Evolutionary conservation across 2,888 invertebrate genomes (phyloP), one percentile per base, ranked within the genome.

Genomic region (Melitaea athalia): DNA sequence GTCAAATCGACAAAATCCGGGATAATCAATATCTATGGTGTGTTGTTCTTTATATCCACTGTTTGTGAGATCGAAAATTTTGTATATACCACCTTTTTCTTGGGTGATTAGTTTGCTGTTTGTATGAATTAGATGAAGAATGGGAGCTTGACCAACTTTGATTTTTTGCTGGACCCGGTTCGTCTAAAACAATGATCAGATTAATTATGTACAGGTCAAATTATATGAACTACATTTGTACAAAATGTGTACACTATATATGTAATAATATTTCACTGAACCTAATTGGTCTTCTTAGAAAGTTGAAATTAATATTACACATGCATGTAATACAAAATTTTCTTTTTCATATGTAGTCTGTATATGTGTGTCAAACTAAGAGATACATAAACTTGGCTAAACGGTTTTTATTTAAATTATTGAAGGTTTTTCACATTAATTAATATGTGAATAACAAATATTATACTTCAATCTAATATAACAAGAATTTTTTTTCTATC

Each of bases 1-100:
- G 77, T 94, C 93, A 68, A 94, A 95, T 81, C 95, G 94, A 85
- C 97, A 97, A 84, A 95, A 97, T 50, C 96, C 96, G 69, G 93
- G 88, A 79, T 95, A 95, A 74, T 95, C 94, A 64, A 93, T 94
- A n/a, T 94, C 83, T 67, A 95, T 92, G 7, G 90, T 88, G 70
- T 93, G 93, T 47, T 93, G 87, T 72, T 94, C 88, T 69, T 93
- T 88, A 70, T 95, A 96, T 67, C 95, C 94, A 7, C 91, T 87
- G 77, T 94, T 94, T 69, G 93, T 91, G 75, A 93, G 91, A 74
- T 93, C 89, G 94, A 96, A 96, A 73, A 95, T 86, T 86, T 95
- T 95, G 55, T 95, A 93, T 63, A 90, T 87, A 72, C 96, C 96
- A 70, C 94, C 95, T 85, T 96, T 97, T 82, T 96, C 95, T 87